Percentiles rank a stretch among this genome's conserved stretches.
These are phyloP conservation scores for Scatophagus argus DNA, from an alignment of 2,113 vertebrate species.

Conservation along the genomic window DNA sequence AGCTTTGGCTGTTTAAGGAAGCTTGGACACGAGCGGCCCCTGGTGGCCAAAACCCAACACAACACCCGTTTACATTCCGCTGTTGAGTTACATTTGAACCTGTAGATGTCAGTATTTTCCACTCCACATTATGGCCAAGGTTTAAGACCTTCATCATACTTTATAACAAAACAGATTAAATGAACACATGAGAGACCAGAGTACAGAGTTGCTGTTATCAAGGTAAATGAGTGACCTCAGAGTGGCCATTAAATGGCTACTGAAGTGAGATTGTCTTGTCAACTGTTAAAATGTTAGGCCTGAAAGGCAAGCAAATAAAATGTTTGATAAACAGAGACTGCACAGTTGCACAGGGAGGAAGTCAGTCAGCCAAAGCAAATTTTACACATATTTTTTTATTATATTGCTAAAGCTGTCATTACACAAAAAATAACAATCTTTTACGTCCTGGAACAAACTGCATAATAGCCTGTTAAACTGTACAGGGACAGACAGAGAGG, in stretches of 20 bases:
- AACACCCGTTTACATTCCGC: neutral
- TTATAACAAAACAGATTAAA: no score
- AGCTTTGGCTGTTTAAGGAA: neutral
- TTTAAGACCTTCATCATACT: no score
- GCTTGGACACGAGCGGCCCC: slow-evolving; percentile 25
- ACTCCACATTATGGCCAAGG: neutral
- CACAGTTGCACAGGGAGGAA: slow-evolving; percentile 20
- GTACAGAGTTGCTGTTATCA: neutral
- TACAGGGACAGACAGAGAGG: slow-evolving; percentile 64
- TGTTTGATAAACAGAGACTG: no score
- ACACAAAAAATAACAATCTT: slow-evolving; percentile 67
- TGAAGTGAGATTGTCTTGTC: no score
- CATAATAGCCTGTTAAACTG: slow-evolving; percentile 59
- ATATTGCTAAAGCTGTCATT: slow-evolving; percentile 74
- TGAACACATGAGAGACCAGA: neutral
- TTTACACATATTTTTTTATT: slow-evolving; percentile 72
- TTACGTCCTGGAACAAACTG: slow-evolving; percentile 64
- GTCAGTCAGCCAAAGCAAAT: slow-evolving; percentile 43
- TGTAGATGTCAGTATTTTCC: neutral
- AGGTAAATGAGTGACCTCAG: no score
- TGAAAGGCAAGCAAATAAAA: neutral
- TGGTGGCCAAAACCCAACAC: slow-evolving; percentile 36
- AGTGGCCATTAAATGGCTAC: no score
- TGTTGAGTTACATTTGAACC: neutral
- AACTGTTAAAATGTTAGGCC: no score